A percentile compares a stretch with the other conserved stretches of the same genome.
Evolutionary conservation across 1,140 invertebrate species (phyloP).

Genomic region (Drosophila suzukii): DNA sequence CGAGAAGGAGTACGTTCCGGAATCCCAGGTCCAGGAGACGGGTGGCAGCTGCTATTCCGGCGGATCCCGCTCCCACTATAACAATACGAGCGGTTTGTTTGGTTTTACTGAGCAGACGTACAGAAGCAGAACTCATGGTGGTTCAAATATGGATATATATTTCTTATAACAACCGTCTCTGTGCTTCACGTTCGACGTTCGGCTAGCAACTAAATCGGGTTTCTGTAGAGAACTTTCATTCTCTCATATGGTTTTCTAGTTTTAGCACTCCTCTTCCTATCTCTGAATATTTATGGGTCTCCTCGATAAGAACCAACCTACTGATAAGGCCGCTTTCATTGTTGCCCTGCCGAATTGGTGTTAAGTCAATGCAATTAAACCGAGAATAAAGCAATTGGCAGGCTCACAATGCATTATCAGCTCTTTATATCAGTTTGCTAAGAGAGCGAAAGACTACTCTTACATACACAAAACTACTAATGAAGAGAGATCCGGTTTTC

Average conservation of each 20-base stretch:
- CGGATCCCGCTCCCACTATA: constrained; percentile 87
- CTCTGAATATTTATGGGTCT: constrained; percentile 12
- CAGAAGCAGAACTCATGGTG: constrained; percentile 43
- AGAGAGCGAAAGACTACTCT: not conserved
- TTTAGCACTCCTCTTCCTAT: not conserved
- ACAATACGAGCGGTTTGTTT: constrained; percentile 82
- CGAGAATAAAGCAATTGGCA: constrained; percentile 2
- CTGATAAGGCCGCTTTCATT: constrained; percentile 14
- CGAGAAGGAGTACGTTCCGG: constrained; percentile 86
- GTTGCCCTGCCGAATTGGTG: constrained; percentile 6
- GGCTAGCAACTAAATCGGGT: constrained; percentile 39
- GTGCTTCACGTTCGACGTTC: constrained; percentile 23
- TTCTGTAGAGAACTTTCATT: constrained; percentile 8
- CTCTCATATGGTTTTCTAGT: not conserved
- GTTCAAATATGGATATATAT: not conserved
- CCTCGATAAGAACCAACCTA: not conserved
- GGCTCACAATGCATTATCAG: constrained; percentile 3
- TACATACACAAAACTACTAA: not conserved
- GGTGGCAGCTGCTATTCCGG: constrained; percentile 87
- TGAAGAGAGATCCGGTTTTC: not conserved
- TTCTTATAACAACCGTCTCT: not conserved
- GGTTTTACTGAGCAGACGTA: constrained; percentile 49
- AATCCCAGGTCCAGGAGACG: constrained; percentile 86
- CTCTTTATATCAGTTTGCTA: constrained; percentile 4
- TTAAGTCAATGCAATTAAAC: constrained; percentile 17